Evolutionary conservation across 2,113 vertebrate species (phyloP).

Genomic region (Pseudopipra pipra): DNA sequence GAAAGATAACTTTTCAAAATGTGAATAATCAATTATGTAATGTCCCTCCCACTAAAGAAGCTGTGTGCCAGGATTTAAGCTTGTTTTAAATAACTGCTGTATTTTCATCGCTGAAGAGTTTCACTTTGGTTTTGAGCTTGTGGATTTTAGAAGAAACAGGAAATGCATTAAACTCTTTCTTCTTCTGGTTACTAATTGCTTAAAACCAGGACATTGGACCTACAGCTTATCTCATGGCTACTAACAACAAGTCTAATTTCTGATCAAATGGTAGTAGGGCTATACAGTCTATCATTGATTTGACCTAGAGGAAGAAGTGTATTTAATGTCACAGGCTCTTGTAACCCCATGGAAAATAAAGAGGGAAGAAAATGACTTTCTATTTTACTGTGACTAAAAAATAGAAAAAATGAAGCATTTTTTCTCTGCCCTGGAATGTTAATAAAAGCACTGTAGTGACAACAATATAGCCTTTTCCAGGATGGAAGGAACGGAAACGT

Average conservation of each 20-base stretch:
- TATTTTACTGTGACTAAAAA: not conserved
- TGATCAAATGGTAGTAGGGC: not conserved
- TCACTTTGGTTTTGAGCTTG: not conserved
- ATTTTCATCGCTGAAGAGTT: not conserved
- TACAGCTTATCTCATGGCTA: not conserved
- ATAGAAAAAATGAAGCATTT: not conserved
- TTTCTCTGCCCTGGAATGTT: conserved; percentile 21
- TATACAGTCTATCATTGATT: not conserved
- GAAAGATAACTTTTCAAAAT: not conserved
- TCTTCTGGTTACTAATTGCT: not conserved
- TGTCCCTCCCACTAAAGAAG: not conserved
- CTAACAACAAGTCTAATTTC: not conserved
- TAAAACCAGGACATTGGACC: not conserved
- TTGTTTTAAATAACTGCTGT: not conserved
- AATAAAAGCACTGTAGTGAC: conserved; percentile 29
- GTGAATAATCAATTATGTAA: not conserved
- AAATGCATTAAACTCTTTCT: not conserved
- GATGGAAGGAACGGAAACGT: not conserved
- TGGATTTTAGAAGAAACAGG: not conserved
- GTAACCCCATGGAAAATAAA: not conserved
- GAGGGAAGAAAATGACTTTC: not conserved
- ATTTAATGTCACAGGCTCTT: not conserved
- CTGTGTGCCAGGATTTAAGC: not conserved
- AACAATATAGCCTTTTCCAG: conserved; percentile 11
- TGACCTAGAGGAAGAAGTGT: not conserved